These are phyloP conservation scores for Zingel zingel DNA, from an alignment of 2,113 vertebrate species.

Conservation along the genomic window DNA sequence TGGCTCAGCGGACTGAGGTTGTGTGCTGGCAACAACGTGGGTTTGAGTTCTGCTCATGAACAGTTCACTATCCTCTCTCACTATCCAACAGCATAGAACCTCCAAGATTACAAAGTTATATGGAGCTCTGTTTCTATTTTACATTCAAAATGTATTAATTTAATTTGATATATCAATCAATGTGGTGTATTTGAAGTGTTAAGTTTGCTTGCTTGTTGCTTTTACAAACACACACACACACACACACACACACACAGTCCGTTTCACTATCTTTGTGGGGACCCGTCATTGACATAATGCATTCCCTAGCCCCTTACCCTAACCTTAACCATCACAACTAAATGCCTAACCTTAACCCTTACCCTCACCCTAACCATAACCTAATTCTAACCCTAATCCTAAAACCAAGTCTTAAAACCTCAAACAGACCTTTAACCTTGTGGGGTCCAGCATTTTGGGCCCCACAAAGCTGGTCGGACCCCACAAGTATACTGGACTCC, in stretches of 20 bases:
- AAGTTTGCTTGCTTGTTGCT: background rate
- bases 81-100: background rate
- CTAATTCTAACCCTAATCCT: no score
- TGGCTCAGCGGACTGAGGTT: constrained; percentile 30
- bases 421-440: no score
- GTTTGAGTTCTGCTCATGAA: constrained; percentile 12
- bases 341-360: no score
- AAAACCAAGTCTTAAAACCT: no score
- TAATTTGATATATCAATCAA: background rate
- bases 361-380: no score
- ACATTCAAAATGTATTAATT: background rate
- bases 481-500: no score
- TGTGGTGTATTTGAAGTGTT: background rate
- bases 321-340: no score
- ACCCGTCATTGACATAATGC: no score
- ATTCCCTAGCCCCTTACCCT: no score
- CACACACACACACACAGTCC: background rate
- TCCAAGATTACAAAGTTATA: background rate
- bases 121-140: background rate
- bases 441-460: no score
- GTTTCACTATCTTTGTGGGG: no score
- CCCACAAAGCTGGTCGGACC: no score
- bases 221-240: background rate
- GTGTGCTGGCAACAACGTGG: constrained; percentile 18
- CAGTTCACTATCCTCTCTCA: constrained; percentile 10